Conservation (phyloP, 2,888 invertebrate species). For the Rhorus exstirpatorius region DNA sequence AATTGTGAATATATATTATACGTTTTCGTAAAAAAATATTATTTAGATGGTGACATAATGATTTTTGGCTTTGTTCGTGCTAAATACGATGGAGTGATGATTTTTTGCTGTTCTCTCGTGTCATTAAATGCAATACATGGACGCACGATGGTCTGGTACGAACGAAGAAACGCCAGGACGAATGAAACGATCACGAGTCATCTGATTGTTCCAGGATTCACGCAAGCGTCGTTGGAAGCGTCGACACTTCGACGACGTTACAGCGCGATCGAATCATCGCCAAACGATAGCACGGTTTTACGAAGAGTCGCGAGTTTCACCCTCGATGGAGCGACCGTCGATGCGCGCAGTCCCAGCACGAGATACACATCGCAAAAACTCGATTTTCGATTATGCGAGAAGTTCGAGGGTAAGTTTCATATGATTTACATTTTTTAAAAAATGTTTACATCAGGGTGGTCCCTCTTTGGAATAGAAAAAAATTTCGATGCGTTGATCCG, state of each 20-base stretch:
- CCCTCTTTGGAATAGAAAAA: too few species aligned
- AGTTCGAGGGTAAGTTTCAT: conserved; percentile 94
- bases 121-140: conserved; percentile 27
- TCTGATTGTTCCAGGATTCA: conserved; percentile 68
- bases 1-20: neutral
- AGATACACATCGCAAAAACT: conserved; percentile 91
- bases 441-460: too few species aligned
- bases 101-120: conserved; percentile 13
- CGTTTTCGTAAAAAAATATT: neutral
- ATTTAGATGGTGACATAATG: neutral
- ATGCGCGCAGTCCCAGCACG: conserved; percentile 89
- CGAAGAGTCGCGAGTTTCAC: conserved; percentile 95
- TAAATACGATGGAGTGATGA: neutral
- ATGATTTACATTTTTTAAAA: neutral
- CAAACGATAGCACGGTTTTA: conserved; percentile 90
- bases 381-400: conserved; percentile 94
- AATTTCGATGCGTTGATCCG: too few species aligned
- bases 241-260: conserved; percentile 80
- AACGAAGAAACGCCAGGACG: conserved; percentile 30
- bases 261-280: conserved; percentile 87
- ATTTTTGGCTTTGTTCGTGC: neutral
- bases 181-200: conserved; percentile 15
- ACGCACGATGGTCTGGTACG: conserved; percentile 66
- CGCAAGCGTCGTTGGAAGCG: conserved; percentile 55
- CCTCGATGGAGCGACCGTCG: conserved; percentile 90